These are phyloP conservation scores for Python bivittatus DNA, from an alignment of 2,113 vertebrate genomes.

Conservation along the genomic window DNA sequence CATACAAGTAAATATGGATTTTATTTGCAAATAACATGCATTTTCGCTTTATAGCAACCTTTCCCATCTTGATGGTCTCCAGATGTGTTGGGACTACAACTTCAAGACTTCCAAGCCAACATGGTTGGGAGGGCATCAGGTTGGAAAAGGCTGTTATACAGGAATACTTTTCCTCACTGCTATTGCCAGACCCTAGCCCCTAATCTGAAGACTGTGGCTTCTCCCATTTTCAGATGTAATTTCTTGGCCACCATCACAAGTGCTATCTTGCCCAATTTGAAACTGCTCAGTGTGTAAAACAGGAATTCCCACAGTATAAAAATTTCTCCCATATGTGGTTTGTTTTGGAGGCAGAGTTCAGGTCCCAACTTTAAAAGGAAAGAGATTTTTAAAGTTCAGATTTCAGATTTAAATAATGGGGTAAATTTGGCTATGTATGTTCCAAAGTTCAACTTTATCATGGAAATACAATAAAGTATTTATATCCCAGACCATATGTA, in stretches of 20 bases:
- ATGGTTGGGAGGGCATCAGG: neutral
- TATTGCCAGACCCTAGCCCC: too few relatives aligned
- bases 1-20: neutral
- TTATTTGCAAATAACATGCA: neutral
- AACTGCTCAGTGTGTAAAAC: neutral
- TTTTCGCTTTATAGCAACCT: neutral
- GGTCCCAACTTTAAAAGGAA: neutral
- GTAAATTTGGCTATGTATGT: neutral
- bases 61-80: neutral
- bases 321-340: neutral
- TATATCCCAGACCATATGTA: neutral
- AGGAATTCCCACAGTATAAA: neutral
- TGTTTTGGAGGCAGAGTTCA: neutral
- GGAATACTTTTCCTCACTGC: neutral
- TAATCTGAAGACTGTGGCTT: neutral
- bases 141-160: neutral
- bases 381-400: neutral
- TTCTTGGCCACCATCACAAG: neutral
- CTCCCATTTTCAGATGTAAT: neutral
- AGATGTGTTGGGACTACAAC: neutral
- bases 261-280: neutral
- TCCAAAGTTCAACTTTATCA: neutral
- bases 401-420: neutral
- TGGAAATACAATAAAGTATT: conserved; percentile 12
- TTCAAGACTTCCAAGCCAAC: neutral